A percentile compares a stretch with the other conserved stretches of the same genome.
Evolutionary conservation across 2,888 invertebrate species (phyloP).

Genomic region (Agonopterix alstromeriana): DNA sequence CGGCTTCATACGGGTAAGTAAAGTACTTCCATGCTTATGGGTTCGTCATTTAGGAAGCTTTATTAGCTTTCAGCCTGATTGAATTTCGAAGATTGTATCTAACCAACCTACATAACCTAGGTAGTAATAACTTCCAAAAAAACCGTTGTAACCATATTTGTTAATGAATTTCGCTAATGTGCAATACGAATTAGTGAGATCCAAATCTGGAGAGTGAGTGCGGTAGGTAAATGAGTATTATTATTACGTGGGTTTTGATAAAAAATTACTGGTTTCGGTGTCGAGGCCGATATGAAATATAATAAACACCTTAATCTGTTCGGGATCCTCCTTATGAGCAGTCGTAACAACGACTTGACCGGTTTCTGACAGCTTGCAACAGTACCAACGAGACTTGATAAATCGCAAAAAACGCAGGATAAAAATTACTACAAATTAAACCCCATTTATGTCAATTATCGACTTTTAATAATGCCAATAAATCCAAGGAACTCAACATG

Average conservation of each 20-base stretch:
- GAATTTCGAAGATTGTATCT: no score
- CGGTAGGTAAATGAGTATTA: no score
- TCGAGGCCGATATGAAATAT: background rate
- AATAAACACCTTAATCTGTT: slow-evolving; percentile 1
- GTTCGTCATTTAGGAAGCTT: background rate
- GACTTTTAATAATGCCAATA: slow-evolving; percentile 33
- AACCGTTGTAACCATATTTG: no score
- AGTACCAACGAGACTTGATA: slow-evolving; percentile 10
- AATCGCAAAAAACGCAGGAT: slow-evolving; percentile 12
- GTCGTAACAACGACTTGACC: slow-evolving; percentile 4
- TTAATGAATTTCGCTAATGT: no score
- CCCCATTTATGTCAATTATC: slow-evolving; percentile 39
- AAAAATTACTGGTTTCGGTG: background rate
- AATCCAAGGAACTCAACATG: slow-evolving; percentile 13
- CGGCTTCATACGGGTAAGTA: no score
- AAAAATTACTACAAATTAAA: slow-evolving; percentile 21
- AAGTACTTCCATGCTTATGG: no score
- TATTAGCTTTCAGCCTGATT: background rate
- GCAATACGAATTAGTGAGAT: no score
- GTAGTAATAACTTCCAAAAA: no score
- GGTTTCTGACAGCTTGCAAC: slow-evolving; percentile 2
- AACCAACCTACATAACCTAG: no score
- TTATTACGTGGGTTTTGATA: background rate
- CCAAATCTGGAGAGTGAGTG: no score
- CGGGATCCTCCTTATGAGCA: slow-evolving; percentile 3